Base-by-base conservation (phyloP, 1,140 invertebrate species). In the Drosophila grimshawi region DNA sequence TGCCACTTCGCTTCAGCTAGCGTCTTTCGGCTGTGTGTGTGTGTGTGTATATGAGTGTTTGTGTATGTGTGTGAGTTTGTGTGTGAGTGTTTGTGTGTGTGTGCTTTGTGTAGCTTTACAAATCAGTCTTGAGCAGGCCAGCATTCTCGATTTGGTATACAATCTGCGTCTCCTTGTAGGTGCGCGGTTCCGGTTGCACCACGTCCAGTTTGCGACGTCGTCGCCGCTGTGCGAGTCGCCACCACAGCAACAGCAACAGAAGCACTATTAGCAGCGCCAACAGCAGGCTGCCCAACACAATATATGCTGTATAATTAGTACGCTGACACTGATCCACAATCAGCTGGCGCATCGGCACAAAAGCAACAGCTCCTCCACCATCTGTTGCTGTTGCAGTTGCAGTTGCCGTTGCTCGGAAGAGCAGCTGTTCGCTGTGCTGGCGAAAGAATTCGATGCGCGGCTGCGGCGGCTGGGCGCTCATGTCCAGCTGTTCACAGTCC, bases 121-220 rank as follows among this genome's bases (percentile, higher is more conserved):
- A 94, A 92, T 96, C 95, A 53, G 96, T 96, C 29, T 96, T 96
- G 33, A 97, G 93, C 29, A 97, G 94, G 90, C 96, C 95, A 6
- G 96, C 95, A 85, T 95, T 95, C 93, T 97, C 96, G 55, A 97
- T 95, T 86, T 97, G 95, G 76, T 97, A 96, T 92, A 97, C 95
- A 80, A 97, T 94, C 92, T 97, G 96, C 3, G 96, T 97, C 92
- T 97, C 96, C 81, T 95, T 94, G 92, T 97, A 97, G 8, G 96
- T 95, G 83, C 95, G 94, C 2, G 96, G 95, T 62, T 97, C 96
- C 0, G 96, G 96, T 69, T 97, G 94, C 35, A 97, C 95, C 91
- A 97, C 93, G 91, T 94, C 92, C 80, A 94, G 72, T 81, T 94
- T 93, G 83, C 94, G 92, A 59, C 93, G 93, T 56, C 93, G 93